A percentile compares a stretch with the other conserved stretches of the same genome.
Conservation (phyloP, 2,113 vertebrate species). For the Polypterus bichir region DNA sequence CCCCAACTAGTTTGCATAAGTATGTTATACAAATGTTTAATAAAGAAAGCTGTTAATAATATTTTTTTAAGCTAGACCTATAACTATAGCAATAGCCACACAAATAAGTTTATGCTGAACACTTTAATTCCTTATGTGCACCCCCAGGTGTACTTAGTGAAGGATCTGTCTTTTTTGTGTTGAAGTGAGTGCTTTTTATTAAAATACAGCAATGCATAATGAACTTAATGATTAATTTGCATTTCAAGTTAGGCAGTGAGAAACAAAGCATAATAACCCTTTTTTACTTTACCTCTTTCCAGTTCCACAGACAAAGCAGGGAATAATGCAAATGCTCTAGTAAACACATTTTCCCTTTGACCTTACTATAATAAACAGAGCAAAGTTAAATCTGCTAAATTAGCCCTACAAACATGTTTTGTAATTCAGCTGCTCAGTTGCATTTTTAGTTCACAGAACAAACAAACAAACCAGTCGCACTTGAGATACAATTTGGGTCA, state of each 20-base stretch:
- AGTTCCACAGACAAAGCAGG: slow-evolving; percentile 6
- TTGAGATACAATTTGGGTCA: slow-evolving; percentile 38
- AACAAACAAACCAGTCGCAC: slow-evolving; percentile 37
- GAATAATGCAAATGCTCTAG: slow-evolving; percentile 5
- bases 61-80: slow-evolving; percentile 20
- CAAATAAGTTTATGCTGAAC: slow-evolving; percentile 43
- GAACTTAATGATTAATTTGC: slow-evolving; percentile 53
- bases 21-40: slow-evolving; percentile 12
- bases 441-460: slow-evolving; percentile 7
- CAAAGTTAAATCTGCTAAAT: too few species aligned
- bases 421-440: too few species aligned
- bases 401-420: too few species aligned
- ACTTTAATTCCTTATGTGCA: slow-evolving; percentile 40
- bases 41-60: slow-evolving; percentile 44
- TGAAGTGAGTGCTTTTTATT: slow-evolving; percentile 44
- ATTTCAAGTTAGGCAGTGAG: slow-evolving; percentile 44
- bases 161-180: slow-evolving; percentile 46
- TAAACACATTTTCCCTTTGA: slow-evolving; percentile 1
- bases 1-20: background rate
- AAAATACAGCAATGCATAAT: slow-evolving; percentile 49
- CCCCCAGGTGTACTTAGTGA: slow-evolving; percentile 25
- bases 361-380: background rate
- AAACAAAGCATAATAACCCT: slow-evolving; percentile 19
- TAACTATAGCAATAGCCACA: slow-evolving; percentile 47
- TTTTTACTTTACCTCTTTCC: background rate